These are phyloP conservation scores for Ridgeia piscesae DNA, from an alignment of 1,140 invertebrate genomes.

Conservation along the genomic window DNA sequence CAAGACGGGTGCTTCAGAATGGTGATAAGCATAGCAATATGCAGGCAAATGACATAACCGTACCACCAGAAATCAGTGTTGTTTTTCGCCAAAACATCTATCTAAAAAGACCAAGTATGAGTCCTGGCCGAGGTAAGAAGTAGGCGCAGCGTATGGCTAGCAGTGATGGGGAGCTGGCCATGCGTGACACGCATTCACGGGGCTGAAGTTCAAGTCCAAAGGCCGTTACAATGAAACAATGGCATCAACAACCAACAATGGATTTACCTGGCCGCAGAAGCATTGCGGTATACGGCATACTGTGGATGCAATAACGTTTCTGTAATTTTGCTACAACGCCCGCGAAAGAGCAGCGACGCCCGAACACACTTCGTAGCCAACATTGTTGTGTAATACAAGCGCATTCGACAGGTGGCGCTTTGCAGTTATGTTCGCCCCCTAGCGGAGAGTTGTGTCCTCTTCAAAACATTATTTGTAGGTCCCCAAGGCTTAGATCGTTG, in stretches of 20 bases:
- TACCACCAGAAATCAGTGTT: not conserved
- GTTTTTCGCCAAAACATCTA: not conserved
- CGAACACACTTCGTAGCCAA: not conserved
- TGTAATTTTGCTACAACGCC: not conserved
- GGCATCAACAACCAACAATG: not conserved
- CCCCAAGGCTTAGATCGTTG: too few relatives aligned
- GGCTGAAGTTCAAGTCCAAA: not conserved
- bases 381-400: not conserved
- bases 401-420: not conserved
- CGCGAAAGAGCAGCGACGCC: not conserved
- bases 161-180: not conserved
- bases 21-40: not conserved
- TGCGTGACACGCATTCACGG: not conserved
- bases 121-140: too few relatives aligned
- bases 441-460: not conserved
- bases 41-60: not conserved
- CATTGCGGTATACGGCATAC: not conserved
- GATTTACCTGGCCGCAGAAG: not conserved
- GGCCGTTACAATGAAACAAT: not conserved
- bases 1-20: too few relatives aligned
- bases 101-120: not conserved
- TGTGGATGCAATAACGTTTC: not conserved
- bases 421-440: not conserved
- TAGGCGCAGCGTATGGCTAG: too few relatives aligned
- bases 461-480: too few relatives aligned